Evolutionary conservation across 2,113 vertebrate genomes (phyloP), one percentile per base, ranked within the genome.

Genomic region (Aptenodytes patagonicus): DNA sequence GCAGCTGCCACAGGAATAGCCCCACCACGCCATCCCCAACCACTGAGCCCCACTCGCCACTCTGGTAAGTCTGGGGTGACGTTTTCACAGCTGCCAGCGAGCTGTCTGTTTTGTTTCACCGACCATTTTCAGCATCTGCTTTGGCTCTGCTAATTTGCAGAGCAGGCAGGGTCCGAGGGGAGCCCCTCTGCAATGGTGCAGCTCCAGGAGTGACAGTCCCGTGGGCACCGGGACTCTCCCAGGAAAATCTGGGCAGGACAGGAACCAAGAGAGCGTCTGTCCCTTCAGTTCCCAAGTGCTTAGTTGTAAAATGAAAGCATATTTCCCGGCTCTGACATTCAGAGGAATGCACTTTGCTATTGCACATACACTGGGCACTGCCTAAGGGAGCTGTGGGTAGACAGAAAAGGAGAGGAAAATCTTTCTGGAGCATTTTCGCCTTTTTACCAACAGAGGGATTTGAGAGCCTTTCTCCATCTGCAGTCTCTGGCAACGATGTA

Each of bases 391-490:
- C 68, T 60, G 55, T 36, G 94, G 42, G 28, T 2, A 83, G 83
- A 20, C 12, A 64, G 91, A 72, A 89, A 91, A 89, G 32, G 38
- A 83, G 36, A 77, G 49, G n/a, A 79, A 91, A 96, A 82, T 93
- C 36, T 51, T 64, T 58, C 73, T 73, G 93, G 70, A 97, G 96
- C 96, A 95, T 91, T 97, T 97, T 96, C 95, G 3, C 20, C 87
- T 94, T 96, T 97, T 97, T 89, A 97, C 97, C 96, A 97, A 97
- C 93, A 97, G 97, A 97, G 97, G 96, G 97, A 97, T 95, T 94
- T 97, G 93, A 96, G 95, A 96, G 95, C 94, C 91, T 95, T 61
- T 97, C 94, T 95, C 89, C 93, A 65, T 97, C 89, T 72, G 83
- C 94, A 54, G 89, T 17, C 73, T 91, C 94, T 73, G 93, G 89